Conservation (phyloP, 2,113 vertebrate genomes). For the Varanus komodoensis region DNA sequence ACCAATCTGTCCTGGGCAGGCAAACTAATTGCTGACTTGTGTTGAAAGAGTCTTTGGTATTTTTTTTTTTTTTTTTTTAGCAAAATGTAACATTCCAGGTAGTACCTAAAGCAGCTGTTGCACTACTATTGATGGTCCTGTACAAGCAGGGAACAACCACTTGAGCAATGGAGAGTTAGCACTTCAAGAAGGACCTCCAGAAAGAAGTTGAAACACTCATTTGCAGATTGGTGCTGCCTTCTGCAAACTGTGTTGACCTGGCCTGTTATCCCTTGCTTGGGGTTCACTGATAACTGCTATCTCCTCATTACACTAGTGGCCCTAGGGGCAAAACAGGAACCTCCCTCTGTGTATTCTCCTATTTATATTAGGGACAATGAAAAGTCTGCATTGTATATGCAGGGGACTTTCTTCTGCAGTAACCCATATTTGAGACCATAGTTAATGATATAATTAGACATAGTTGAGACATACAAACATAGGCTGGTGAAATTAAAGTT, state of each 20-base stretch:
- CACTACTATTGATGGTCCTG: no score
- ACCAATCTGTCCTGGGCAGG: neutral
- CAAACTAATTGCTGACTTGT: neutral
- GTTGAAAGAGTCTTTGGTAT: neutral
- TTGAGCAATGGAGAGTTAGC: no score
- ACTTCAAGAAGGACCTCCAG: no score
- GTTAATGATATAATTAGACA: neutral
- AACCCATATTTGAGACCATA: neutral
- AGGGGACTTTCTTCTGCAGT: neutral
- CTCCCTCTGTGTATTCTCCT: neutral
- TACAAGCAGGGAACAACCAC: no score
- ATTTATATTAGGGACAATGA: neutral
- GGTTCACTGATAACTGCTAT: neutral
- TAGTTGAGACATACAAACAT: neutral
- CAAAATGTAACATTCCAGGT: neutral
- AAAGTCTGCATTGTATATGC: neutral
- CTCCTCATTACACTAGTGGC: no score
- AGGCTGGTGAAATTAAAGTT: conserved; percentile 1
- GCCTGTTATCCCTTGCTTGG: neutral
- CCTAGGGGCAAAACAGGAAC: no score
- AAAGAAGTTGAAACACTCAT: no score
- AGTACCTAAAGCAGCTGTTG: no score
- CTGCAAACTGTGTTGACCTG: no score
- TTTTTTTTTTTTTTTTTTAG: neutral
- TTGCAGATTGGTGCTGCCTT: no score